Conservation (phyloP, 2,113 vertebrate species). For the Ptyas mucosa region DNA sequence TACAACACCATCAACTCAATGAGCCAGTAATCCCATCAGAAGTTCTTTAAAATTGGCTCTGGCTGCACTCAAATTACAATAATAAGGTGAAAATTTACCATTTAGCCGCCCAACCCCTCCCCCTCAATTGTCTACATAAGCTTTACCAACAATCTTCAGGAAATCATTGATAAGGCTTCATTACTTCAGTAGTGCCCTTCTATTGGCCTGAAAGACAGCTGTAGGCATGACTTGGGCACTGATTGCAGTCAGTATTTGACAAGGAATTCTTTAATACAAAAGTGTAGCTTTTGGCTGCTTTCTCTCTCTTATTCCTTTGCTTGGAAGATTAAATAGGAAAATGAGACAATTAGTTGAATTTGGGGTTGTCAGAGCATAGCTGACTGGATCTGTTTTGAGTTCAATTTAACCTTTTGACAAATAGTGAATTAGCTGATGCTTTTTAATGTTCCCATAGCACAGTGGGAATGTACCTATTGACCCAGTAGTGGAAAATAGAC, state of each 20-base stretch:
- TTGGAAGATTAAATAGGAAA: neutral
- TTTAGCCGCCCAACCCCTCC: neutral
- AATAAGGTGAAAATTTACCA: neutral
- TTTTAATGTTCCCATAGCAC: neutral
- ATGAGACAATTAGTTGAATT: neutral
- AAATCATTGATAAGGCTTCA: neutral
- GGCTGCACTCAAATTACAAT: neutral
- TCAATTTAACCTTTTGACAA: neutral
- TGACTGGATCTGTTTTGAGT: neutral
- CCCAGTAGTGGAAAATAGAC: neutral
- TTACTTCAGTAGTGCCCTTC: neutral
- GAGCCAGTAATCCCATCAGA: neutral
- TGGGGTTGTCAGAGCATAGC: neutral
- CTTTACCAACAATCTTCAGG: neutral
- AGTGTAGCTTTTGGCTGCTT: neutral
- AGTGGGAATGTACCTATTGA: neutral
- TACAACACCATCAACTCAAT: neutral
- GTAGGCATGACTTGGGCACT: neutral
- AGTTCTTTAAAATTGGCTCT: neutral
- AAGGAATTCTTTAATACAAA: neutral
- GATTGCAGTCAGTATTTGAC: neutral
- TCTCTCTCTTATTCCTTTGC: neutral
- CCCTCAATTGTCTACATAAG: neutral
- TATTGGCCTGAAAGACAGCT: neutral
- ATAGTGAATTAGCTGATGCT: neutral